phyloP scores from a whole-genome alignment of 2,797 vertebrate species.

The Nasua narica region DNA sequence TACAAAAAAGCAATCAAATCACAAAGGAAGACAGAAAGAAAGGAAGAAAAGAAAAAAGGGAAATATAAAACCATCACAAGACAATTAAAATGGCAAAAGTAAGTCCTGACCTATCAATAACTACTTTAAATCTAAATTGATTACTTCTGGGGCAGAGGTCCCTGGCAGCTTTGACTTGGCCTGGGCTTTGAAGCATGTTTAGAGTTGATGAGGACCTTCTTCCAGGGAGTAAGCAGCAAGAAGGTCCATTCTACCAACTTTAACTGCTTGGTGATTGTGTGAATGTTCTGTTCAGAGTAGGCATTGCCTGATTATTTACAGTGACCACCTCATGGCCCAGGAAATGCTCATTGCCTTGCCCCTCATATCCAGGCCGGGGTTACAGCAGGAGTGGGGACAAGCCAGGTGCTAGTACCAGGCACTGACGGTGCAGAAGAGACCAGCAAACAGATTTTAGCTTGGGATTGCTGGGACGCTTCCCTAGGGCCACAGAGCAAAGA shows the following conservation, averaged over 20 bases:
- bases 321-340: constrained; percentile 51
- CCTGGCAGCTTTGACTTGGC: constrained; percentile 22
- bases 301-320: constrained; percentile 48
- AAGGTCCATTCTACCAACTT: constrained; percentile 87
- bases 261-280: constrained; percentile 86
- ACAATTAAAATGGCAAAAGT: neutral
- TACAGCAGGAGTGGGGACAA: neutral
- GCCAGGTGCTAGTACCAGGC: neutral
- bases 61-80: neutral
- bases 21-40: neutral
- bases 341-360: constrained; percentile 67
- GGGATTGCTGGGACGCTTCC: neutral
- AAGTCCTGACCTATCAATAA: neutral
- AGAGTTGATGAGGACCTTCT: constrained; percentile 89
- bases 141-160: constrained; percentile 54
- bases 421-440: neutral
- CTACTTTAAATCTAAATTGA: neutral
- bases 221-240: constrained; percentile 85
- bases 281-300: constrained; percentile 86
- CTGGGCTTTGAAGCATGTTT: constrained; percentile 90
- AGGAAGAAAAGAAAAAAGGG: neutral
- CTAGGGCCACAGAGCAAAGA: neutral
- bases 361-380: constrained; percentile 42
- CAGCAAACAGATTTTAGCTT: neutral
- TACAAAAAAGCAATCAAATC: neutral